phyloP scores from a whole-genome alignment of 2,797 vertebrate species.

The Pseudochirops corinnae region DNA sequence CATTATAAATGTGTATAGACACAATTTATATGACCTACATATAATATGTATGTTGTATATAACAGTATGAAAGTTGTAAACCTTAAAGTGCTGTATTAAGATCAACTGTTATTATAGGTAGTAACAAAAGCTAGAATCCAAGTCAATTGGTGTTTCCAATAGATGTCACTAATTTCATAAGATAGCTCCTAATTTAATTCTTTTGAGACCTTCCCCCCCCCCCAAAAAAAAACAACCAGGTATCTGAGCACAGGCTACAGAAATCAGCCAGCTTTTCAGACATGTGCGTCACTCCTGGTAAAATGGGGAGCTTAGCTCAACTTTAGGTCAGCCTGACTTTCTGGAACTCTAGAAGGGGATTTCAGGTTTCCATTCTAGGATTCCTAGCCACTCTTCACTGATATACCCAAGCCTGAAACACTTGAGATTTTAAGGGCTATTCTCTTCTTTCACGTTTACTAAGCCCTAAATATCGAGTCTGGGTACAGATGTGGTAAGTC shows the following conservation, averaged over 20 bases:
- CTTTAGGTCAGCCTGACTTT: not conserved
- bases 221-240: not conserved
- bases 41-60: not conserved
- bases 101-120: not conserved
- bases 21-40: not conserved
- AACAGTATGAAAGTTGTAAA: not conserved
- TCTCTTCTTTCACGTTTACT: not conserved
- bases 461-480: not conserved
- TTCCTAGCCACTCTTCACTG: not conserved
- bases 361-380: not conserved
- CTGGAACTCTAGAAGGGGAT: not conserved
- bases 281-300: not conserved
- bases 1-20: not conserved
- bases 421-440: not conserved
- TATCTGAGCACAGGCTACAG: not conserved
- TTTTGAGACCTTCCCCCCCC: not conserved
- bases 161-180: conserved; percentile 7
- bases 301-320: not conserved
- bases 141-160: not conserved
- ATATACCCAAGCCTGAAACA: not conserved
- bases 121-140: not conserved
- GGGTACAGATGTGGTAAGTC: not conserved
- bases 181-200: not conserved
- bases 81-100: not conserved
- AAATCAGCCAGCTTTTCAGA: not conserved